A percentile compares a stretch with the other conserved stretches of the same genome.
Evolutionary conservation across 2,113 vertebrate species (phyloP).

Genomic region (Siphamia tubifer): DNA sequence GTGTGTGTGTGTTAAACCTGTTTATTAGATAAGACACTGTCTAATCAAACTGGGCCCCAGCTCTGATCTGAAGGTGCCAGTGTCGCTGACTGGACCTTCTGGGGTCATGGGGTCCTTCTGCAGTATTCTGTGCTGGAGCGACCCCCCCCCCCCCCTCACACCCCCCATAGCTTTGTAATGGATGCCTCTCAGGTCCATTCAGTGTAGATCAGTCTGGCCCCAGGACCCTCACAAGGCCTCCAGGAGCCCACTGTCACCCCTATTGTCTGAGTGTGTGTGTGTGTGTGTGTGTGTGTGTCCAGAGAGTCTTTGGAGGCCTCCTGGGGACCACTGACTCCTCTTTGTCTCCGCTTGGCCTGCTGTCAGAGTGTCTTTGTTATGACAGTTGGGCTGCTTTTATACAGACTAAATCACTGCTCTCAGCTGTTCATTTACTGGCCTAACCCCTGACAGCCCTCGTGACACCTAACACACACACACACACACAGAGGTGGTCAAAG

Average conservation of each 20-base stretch:
- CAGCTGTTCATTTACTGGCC: constrained; percentile 83
- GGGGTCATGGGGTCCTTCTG: constrained; percentile 7
- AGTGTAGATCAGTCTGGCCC: constrained; percentile 49
- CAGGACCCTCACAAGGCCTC: constrained; percentile 41
- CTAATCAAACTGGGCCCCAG: neutral
- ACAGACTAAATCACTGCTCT: constrained; percentile 81
- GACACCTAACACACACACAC: constrained; percentile 53
- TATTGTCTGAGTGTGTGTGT: constrained; percentile 66
- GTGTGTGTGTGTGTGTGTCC: constrained; percentile 38
- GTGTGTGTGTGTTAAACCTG: too few relatives aligned
- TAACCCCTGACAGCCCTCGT: constrained; percentile 72
- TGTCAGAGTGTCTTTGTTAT: constrained; percentile 81
- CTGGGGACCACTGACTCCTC: constrained; percentile 70
- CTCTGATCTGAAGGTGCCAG: neutral
- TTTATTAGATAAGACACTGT: neutral
- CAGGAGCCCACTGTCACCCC: constrained; percentile 55
- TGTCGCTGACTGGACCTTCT: neutral
- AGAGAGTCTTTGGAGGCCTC: constrained; percentile 64
- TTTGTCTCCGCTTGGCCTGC: constrained; percentile 73
- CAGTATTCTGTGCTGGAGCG: too few relatives aligned
- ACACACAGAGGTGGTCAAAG: too few relatives aligned
- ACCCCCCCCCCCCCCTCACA: constrained; percentile 43
- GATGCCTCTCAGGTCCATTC: constrained; percentile 51
- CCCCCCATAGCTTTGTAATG: constrained; percentile 75
- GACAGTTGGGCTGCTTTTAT: constrained; percentile 84